These are phyloP conservation scores for Volucella inflata DNA, from an alignment of 2,888 invertebrate genomes.

Conservation along the genomic window DNA sequence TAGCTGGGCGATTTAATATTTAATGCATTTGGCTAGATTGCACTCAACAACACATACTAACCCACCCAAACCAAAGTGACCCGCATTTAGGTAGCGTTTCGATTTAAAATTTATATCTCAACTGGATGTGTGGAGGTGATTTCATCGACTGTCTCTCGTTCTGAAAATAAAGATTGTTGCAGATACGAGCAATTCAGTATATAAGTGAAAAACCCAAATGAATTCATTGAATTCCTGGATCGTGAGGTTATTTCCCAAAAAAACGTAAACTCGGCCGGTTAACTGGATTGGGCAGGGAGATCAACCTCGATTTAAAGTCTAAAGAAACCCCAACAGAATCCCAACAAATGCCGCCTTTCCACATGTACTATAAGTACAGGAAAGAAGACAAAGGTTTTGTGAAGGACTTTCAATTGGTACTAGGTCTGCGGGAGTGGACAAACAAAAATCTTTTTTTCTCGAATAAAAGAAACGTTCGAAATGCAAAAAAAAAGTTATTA, in stretches of 20 bases:
- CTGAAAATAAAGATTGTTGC: slow-evolving; percentile 8
- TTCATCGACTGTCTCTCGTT: background rate
- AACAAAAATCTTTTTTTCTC: background rate
- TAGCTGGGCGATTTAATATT: slow-evolving; percentile 56
- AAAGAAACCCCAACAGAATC: too few relatives aligned
- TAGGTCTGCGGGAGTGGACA: background rate
- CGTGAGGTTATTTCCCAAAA: slow-evolving; percentile 6
- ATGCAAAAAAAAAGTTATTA: background rate
- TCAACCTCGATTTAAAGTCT: too few relatives aligned
- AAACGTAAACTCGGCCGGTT: background rate
- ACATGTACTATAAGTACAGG: too few relatives aligned
- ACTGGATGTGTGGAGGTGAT: background rate
- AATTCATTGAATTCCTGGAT: slow-evolving; percentile 27
- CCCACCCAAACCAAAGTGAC: slow-evolving; percentile 18
- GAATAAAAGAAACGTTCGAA: slow-evolving; percentile 31
- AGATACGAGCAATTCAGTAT: background rate
- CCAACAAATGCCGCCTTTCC: too few relatives aligned
- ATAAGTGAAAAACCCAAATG: background rate
- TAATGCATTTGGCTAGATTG: slow-evolving; percentile 63
- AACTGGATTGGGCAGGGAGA: slow-evolving; percentile 1
- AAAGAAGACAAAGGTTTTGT: background rate
- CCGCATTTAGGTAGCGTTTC: slow-evolving; percentile 20
- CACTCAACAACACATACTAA: slow-evolving; percentile 29
- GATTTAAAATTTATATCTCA: slow-evolving; percentile 36
- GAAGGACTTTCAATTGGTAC: slow-evolving; percentile 33